These are phyloP conservation scores for Bombus difficillimus DNA, from an alignment of 1,140 invertebrate genomes.

Conservation along the genomic window DNA sequence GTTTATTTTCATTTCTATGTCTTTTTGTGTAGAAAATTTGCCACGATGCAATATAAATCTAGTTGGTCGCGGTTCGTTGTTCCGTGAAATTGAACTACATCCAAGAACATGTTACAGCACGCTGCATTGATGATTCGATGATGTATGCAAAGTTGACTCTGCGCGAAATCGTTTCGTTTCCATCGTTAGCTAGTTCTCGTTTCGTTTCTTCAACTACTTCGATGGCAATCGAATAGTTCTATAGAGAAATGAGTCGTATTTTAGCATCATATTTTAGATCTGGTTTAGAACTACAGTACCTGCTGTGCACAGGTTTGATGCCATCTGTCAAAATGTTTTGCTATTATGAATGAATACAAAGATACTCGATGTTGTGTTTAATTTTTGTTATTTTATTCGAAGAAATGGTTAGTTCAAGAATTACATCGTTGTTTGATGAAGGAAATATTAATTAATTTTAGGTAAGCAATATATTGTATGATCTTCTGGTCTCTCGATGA, in stretches of 20 bases:
- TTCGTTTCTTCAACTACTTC: background rate
- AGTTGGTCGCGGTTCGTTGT: slow-evolving; percentile 8
- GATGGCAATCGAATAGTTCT: background rate
- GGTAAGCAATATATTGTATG: too few relatives aligned
- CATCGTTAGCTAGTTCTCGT: slow-evolving; percentile 1
- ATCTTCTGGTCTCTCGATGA: too few relatives aligned
- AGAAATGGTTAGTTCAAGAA: background rate
- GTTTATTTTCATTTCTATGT: background rate
- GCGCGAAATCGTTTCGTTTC: slow-evolving; percentile 13
- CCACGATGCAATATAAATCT: background rate
- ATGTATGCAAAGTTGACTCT: background rate
- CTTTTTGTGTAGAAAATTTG: background rate
- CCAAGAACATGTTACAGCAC: slow-evolving; percentile 24
- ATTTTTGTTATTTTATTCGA: background rate
- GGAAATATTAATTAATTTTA: too few relatives aligned
- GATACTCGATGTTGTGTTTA: background rate
- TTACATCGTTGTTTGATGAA: background rate
- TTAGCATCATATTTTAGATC: slow-evolving; percentile 1
- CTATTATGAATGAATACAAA: background rate
- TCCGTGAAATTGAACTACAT: slow-evolving; percentile 38
- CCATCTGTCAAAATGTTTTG: background rate
- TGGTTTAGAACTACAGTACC: background rate
- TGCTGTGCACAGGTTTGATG: too few relatives aligned
- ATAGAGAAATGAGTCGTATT: background rate
- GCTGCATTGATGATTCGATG: slow-evolving; percentile 24